Evolutionary conservation across 2,888 invertebrate species (phyloP).

Genomic region (Zhuqinia jingwanae): DNA sequence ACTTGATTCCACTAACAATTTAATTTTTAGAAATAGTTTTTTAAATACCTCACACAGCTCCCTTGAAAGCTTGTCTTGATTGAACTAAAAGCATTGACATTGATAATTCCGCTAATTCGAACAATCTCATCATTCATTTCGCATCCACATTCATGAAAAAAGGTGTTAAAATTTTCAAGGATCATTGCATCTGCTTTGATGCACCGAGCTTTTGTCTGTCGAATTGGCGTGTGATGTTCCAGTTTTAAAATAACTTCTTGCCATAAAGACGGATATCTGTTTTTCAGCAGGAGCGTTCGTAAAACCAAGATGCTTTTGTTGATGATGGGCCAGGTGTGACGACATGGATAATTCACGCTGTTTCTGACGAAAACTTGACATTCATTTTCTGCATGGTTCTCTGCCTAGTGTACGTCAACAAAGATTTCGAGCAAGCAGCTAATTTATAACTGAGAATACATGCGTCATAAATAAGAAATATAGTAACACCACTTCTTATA

Average conservation of each 20-base stretch:
- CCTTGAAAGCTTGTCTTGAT: constrained; percentile 57
- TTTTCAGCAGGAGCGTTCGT: constrained; percentile 73
- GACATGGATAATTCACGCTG: constrained; percentile 69
- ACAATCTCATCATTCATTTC: constrained; percentile 59
- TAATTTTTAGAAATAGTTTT: constrained; percentile 13
- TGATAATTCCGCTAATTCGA: constrained; percentile 72
- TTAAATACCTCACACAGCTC: constrained; percentile 65
- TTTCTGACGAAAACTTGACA: constrained; percentile 71
- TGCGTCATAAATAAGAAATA: constrained; percentile 21
- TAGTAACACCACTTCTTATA: too few relatives aligned
- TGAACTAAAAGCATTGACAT: constrained; percentile 75
- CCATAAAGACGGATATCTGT: constrained; percentile 62
- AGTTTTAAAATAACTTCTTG: constrained; percentile 69
- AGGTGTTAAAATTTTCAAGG: constrained; percentile 68
- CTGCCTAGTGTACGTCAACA: constrained; percentile 65
- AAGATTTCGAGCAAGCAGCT: too few relatives aligned
- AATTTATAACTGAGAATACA: too few relatives aligned
- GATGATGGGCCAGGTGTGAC: constrained; percentile 72
- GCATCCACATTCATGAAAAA: constrained; percentile 17
- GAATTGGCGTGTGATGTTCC: constrained; percentile 74
- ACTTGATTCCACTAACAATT: background rate
- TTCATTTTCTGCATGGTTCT: constrained; percentile 71
- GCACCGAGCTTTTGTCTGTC: constrained; percentile 71
- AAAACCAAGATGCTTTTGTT: constrained; percentile 76
- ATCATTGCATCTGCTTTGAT: constrained; percentile 73